These are phyloP conservation scores for Epinephelus lanceolatus DNA, from an alignment of 2,113 vertebrate species.

Conservation along the genomic window DNA sequence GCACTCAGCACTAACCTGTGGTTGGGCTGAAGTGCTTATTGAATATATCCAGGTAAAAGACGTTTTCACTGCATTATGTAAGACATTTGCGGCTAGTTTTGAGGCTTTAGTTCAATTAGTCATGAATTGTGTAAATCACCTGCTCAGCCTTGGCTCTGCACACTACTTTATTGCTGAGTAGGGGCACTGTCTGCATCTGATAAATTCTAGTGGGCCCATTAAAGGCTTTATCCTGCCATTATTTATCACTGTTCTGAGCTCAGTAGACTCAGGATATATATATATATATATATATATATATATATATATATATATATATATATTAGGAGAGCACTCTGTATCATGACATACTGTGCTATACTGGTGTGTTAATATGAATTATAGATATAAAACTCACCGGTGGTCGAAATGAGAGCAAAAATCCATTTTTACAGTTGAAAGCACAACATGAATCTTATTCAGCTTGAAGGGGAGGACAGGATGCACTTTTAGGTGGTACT, in stretches of 20 bases:
- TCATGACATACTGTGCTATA: neutral
- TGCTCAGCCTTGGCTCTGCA: neutral
- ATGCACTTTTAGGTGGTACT: neutral
- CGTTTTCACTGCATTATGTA: neutral
- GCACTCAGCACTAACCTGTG: neutral
- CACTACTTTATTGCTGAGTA: conserved; percentile 64
- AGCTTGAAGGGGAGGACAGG: neutral
- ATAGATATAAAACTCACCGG: neutral
- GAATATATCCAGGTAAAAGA: neutral
- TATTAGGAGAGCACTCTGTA: conserved; percentile 6
- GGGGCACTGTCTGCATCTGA: conserved; percentile 43
- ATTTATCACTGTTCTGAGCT: conserved; percentile 51
- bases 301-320: neutral
- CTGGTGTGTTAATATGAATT: conserved; percentile 2
- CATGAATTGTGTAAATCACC: conserved; percentile 36
- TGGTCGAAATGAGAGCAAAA: neutral
- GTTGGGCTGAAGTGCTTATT: neutral
- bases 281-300: neutral
- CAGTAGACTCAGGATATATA: conserved; percentile 13
- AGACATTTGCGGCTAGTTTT: conserved; percentile 34
- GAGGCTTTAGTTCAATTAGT: conserved; percentile 40
- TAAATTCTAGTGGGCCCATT: conserved; percentile 48
- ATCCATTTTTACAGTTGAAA: neutral
- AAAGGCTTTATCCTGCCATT: conserved; percentile 44
- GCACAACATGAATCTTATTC: neutral